These are phyloP conservation scores for Eubasilissa splendida DNA, from an alignment of 2,888 invertebrate genomes.

Conservation along the genomic window DNA sequence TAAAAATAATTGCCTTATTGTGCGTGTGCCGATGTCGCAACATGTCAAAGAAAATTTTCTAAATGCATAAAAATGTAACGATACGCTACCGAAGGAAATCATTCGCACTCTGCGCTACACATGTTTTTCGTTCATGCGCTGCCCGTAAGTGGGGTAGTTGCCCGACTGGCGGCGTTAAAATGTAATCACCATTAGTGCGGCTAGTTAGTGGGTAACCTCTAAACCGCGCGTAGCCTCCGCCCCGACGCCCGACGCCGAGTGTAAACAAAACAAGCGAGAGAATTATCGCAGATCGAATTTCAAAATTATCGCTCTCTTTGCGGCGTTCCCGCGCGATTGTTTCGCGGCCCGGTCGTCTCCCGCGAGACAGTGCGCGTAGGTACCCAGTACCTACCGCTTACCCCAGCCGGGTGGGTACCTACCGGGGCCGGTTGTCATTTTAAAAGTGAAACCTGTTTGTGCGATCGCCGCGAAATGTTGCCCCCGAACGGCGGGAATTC, in stretches of 20 bases:
- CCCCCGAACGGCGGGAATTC: constrained; percentile 37
- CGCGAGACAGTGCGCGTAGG: constrained; percentile 7
- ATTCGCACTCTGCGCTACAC: too few relatives aligned
- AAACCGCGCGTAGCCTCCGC: neutral
- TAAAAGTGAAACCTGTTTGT: constrained; percentile 46
- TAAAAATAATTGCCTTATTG: too few relatives aligned
- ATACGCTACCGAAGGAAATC: too few relatives aligned
- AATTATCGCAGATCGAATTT: neutral
- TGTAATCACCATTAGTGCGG: constrained; percentile 18
- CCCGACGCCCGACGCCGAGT: neutral
- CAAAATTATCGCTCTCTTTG: neutral
- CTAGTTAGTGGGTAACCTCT: constrained; percentile 23
- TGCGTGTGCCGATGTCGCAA: too few relatives aligned
- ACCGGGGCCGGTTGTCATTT: constrained; percentile 35
- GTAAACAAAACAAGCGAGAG: neutral
- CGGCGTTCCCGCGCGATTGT: neutral
- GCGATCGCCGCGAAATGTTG: constrained; percentile 41
- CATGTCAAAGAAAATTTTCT: too few relatives aligned
- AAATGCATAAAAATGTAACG: too few relatives aligned
- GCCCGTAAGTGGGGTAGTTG: constrained; percentile 17
- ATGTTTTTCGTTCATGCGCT: neutral
- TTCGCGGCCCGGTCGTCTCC: neutral
- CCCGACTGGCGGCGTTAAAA: constrained; percentile 13
- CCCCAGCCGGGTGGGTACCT: neutral
- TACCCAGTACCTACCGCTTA: constrained; percentile 16